Conservation (phyloP, 2,888 invertebrate genomes). For the Disparrhopalites patrizii region DNA sequence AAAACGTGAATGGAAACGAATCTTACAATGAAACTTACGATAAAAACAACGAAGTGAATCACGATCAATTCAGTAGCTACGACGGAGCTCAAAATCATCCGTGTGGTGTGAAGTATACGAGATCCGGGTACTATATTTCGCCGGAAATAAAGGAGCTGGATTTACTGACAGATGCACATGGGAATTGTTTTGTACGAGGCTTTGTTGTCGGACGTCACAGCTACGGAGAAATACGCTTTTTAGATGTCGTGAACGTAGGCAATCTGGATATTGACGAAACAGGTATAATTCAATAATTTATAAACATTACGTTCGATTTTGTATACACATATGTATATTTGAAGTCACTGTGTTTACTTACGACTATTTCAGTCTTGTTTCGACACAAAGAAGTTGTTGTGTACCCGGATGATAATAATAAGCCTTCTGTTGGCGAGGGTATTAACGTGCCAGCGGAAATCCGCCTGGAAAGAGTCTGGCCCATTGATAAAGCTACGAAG, state of each 20-base stretch:
- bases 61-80: background rate
- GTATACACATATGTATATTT: background rate
- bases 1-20: conserved; percentile 14
- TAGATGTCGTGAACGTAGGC: conserved; percentile 76
- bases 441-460: conserved; percentile 82
- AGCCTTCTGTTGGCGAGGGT: conserved; percentile 81
- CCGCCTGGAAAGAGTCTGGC: conserved; percentile 92
- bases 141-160: conserved; percentile 78
- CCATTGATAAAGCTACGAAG: conserved; percentile 76
- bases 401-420: conserved; percentile 79
- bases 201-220: conserved; percentile 84
- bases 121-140: conserved; percentile 86
- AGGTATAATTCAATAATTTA: conserved; percentile 56
- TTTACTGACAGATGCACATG: conserved; percentile 67
- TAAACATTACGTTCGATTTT: conserved; percentile 12
- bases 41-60: background rate
- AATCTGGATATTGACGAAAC: conserved; percentile 81
- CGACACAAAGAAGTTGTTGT: conserved; percentile 90
- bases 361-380: conserved; percentile 68
- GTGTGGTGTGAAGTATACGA: conserved; percentile 66
- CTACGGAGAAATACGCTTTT: conserved; percentile 85
- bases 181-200: conserved; percentile 75
- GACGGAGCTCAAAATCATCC: conserved; percentile 19
- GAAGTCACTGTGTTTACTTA: background rate
- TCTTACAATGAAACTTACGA: conserved; percentile 6